A percentile compares a stretch with the other conserved stretches of the same genome.
Evolutionary conservation across 2,888 invertebrate genomes (phyloP).

Genomic region (Diploptera punctata): DNA sequence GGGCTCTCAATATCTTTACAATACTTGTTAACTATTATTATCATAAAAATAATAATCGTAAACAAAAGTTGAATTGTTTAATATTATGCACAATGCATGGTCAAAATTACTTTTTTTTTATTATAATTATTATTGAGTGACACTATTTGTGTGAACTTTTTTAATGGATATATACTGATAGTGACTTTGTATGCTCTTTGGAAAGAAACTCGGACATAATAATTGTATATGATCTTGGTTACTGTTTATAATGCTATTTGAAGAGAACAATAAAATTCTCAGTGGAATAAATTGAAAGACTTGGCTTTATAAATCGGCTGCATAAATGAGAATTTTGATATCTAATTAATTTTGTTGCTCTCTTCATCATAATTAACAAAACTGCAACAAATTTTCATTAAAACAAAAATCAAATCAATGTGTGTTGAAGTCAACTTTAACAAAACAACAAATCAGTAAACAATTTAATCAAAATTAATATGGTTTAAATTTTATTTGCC

Average conservation of each 20-base stretch:
- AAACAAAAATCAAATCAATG: neutral
- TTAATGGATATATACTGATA: conserved; percentile 17
- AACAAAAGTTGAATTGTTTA: neutral
- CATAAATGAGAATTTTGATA: neutral
- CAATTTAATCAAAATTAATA: neutral
- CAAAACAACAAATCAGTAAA: neutral
- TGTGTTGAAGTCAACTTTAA: neutral
- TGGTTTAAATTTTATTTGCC: neutral
- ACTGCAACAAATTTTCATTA: neutral
- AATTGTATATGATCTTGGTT: neutral
- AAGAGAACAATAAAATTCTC: neutral
- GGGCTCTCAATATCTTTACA: conserved; percentile 3
- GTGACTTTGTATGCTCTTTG: conserved; percentile 14
- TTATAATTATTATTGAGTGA: no score
- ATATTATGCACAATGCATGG: neutral
- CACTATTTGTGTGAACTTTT: conserved; percentile 10
- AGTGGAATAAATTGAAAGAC: neutral
- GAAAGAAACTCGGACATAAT: neutral
- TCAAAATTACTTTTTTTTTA: neutral
- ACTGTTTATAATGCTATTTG: neutral
- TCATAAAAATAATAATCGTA: neutral
- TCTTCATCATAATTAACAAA: neutral
- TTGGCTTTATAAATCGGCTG: neutral
- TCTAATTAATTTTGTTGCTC: neutral
- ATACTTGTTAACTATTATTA: conserved; percentile 6